Evolutionary conservation across 2,797 vertebrate genomes (phyloP).

Genomic region (Picus viridis): DNA sequence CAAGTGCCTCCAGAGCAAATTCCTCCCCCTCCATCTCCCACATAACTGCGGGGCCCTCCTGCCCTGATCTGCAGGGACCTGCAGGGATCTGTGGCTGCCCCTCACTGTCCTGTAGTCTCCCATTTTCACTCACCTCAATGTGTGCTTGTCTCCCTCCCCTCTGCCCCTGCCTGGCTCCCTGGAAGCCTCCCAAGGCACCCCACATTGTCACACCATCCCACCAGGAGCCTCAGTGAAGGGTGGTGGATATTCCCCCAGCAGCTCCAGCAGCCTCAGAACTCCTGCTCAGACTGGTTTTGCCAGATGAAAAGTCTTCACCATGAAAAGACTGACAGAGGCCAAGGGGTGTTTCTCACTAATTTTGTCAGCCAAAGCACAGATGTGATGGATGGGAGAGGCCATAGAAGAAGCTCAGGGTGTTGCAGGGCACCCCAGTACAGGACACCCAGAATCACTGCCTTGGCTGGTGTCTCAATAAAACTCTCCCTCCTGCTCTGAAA

Average conservation of each 20-base stretch:
- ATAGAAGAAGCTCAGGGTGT: not conserved
- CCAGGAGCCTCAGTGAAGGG: not conserved
- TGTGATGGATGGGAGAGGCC: not conserved
- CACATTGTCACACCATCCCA: not conserved
- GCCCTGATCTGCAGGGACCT: not conserved
- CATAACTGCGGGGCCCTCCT: not conserved
- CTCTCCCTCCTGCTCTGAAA: not conserved
- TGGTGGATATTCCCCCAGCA: not conserved
- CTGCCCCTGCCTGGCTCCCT: not conserved
- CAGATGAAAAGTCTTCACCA: not conserved
- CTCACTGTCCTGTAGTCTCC: not conserved
- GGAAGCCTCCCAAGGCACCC: not conserved
- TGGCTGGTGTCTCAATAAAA: not conserved
- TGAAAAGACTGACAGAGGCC: not conserved
- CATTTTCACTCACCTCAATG: not conserved
- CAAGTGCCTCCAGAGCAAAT: constrained; percentile 53
- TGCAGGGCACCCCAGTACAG: not conserved
- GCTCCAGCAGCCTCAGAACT: not conserved
- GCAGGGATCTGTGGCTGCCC: accelerated
- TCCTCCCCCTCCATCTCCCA: not conserved
- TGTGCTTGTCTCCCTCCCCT: not conserved
- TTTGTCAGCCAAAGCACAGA: not conserved
- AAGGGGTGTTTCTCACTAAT: not conserved
- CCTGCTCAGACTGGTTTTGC: not conserved
- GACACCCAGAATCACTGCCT: accelerated